Conservation (phyloP, 2,113 vertebrate genomes). For the Poicephalus meyeri region DNA sequence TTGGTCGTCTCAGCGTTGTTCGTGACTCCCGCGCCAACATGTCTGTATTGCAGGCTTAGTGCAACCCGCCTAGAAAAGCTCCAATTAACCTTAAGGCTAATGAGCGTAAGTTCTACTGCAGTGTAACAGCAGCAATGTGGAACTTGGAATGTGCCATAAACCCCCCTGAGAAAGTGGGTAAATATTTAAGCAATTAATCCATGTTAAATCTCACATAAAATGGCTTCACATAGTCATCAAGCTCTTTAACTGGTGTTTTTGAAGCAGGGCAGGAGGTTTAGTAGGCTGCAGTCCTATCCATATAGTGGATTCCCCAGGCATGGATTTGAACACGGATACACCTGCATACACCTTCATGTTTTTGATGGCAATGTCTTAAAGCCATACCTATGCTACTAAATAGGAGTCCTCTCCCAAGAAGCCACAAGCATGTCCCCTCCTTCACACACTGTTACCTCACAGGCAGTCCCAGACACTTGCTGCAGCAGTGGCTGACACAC, state of each 20-base stretch:
- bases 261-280: neutral
- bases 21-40: too few relatives aligned
- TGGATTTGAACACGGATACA: neutral
- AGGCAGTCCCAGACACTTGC: neutral
- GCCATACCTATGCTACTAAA: neutral
- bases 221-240: neutral
- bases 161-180: neutral
- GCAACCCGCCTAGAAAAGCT: neutral
- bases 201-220: neutral
- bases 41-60: neutral
- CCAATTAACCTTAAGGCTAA: neutral
- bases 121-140: neutral
- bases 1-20: too few relatives aligned
- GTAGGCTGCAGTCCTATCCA: neutral
- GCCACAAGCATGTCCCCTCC: neutral
- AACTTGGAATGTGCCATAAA: neutral
- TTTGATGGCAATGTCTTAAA: neutral
- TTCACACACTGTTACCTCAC: neutral
- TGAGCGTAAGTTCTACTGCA: neutral
- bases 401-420: neutral
- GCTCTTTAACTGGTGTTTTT: neutral
- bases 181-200: neutral
- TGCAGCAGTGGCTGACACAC: neutral
- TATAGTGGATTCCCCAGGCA: neutral
- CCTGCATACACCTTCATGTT: neutral